Conservation (phyloP, 1,140 invertebrate species). For the Heliconius melpomene region DNA sequence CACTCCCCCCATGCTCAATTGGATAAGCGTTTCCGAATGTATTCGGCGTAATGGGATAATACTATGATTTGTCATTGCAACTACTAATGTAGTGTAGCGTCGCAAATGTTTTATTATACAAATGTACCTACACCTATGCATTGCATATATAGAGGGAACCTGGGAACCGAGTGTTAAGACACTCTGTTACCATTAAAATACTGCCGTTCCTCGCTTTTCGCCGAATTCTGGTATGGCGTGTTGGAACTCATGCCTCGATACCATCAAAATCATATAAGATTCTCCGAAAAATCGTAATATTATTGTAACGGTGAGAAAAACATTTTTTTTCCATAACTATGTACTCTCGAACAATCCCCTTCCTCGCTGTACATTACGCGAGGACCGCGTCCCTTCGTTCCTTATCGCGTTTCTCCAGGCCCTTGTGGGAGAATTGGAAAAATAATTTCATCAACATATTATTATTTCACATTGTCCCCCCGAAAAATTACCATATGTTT, state of each 20-base stretch:
- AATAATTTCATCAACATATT: conserved; percentile 8
- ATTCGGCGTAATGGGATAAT: conserved; percentile 36
- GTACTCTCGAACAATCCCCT: background rate
- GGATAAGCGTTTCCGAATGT: conserved; percentile 51
- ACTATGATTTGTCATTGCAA: conserved; percentile 21
- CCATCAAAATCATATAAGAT: too few relatives aligned
- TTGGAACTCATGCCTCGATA: background rate
- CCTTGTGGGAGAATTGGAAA: background rate
- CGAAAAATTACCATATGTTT: background rate
- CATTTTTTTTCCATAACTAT: background rate
- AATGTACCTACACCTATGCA: background rate
- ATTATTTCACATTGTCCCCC: background rate
- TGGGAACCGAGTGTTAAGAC: background rate
- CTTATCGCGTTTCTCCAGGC: background rate
- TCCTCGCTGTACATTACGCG: background rate
- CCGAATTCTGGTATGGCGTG: background rate
- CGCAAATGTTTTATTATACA: background rate
- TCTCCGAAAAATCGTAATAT: background rate
- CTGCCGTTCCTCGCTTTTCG: background rate
- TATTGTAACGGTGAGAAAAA: background rate
- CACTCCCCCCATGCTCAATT: conserved; percentile 44
- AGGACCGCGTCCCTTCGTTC: background rate
- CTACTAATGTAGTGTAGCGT: background rate
- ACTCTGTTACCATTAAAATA: too few relatives aligned
- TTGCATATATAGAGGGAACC: background rate